These are phyloP conservation scores for Cloeon dipterum DNA, from an alignment of 2,888 invertebrate species.

Conservation along the genomic window DNA sequence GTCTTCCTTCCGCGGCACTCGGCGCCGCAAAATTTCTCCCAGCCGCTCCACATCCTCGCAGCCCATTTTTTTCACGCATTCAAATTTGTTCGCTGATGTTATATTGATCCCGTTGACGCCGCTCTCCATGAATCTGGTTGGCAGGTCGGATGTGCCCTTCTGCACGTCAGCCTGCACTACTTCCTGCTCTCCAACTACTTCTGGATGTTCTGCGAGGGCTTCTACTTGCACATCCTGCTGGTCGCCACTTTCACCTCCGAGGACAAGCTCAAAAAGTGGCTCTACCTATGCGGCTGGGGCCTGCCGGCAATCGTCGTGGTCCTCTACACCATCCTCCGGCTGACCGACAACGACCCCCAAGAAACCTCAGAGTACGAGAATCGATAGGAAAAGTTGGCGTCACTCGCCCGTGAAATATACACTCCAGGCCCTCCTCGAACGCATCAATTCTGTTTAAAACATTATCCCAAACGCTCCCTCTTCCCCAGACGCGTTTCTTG, in stretches of 20 bases:
- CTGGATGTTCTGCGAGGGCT: constrained; percentile 92
- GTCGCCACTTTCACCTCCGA: constrained; percentile 81
- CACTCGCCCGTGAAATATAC: too few relatives aligned
- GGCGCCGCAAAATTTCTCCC: too few relatives aligned
- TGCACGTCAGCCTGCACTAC: constrained; percentile 67
- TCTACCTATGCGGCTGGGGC: constrained; percentile 69
- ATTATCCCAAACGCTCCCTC: background rate
- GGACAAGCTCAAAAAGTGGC: constrained; percentile 56
- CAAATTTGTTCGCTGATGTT: too few relatives aligned
- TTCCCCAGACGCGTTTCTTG: background rate
- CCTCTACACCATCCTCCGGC: constrained; percentile 42
- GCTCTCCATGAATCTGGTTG: too few relatives aligned
- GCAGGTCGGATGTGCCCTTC: constrained; percentile 54
- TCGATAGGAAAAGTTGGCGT: too few relatives aligned
- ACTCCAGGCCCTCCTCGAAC: too few relatives aligned
- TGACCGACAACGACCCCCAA: constrained; percentile 22
- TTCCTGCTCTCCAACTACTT: constrained; percentile 80
- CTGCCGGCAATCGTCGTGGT: constrained; percentile 22
- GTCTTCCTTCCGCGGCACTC: too few relatives aligned
- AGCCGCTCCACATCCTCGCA: too few relatives aligned
- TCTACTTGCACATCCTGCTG: constrained; percentile 81
- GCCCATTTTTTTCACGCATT: too few relatives aligned
- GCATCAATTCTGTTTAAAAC: background rate
- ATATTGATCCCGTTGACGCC: too few relatives aligned
- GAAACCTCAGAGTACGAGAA: constrained; percentile 37